A percentile compares a stretch with the other conserved stretches of the same genome.
phyloP scores from a whole-genome alignment of 2,797 vertebrate species.

The Parambassis ranga region DNA sequence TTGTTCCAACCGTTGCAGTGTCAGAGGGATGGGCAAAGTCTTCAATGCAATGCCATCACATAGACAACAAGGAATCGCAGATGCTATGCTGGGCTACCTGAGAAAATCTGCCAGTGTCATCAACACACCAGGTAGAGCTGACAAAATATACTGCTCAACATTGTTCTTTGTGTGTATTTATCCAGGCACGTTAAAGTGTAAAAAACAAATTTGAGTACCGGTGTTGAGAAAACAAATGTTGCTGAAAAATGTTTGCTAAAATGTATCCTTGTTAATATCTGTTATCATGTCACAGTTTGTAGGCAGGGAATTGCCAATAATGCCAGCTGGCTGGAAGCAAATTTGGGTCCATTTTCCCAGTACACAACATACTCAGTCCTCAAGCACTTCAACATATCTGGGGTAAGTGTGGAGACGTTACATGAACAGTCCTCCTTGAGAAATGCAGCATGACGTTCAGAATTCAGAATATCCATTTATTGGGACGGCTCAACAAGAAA shows the following conservation, averaged over 20 bases:
- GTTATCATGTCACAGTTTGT: constrained; percentile 26
- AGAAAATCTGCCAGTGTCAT: neutral
- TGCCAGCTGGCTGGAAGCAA: constrained; percentile 34
- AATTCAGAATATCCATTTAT: no score
- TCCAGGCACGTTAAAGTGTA: neutral
- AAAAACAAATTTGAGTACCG: neutral
- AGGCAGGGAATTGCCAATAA: constrained; percentile 20
- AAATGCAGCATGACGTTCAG: no score
- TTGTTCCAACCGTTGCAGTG: constrained; percentile 11
- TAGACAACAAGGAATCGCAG: constrained; percentile 1
- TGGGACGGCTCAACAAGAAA: neutral
- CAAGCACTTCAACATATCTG: constrained; percentile 27
- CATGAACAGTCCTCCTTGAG: no score
- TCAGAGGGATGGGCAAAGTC: constrained; percentile 33
- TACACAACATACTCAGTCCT: constrained; percentile 22
- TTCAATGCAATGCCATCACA: neutral
- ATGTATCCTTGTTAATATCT: neutral
- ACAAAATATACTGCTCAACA: no score
- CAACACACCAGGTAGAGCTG: constrained; percentile 29
- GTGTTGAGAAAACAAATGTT: neutral
- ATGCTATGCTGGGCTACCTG: constrained; percentile 33
- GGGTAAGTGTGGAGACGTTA: neutral
- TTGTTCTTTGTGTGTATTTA: no score
- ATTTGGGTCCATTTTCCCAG: constrained; percentile 45
- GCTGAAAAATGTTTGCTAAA: neutral